These are phyloP conservation scores for Dioctria linearis DNA, from an alignment of 2,888 invertebrate species.

Conservation along the genomic window DNA sequence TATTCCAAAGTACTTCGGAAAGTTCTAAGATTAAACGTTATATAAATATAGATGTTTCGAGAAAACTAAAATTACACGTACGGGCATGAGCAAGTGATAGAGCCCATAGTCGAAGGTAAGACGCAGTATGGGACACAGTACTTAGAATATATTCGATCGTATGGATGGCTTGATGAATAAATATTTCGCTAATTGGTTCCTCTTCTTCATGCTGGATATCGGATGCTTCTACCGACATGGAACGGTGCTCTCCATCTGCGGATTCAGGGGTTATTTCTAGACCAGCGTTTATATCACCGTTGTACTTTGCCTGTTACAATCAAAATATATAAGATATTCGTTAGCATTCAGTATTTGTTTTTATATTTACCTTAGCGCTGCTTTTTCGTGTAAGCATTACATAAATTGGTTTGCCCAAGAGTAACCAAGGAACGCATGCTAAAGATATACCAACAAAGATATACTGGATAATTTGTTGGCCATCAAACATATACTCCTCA, in stretches of 20 bases:
- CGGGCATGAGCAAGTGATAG: conserved; percentile 95
- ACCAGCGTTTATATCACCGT: conserved; percentile 79
- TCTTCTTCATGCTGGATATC: conserved; percentile 70
- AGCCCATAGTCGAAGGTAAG: conserved; percentile 97
- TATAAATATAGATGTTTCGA: not conserved
- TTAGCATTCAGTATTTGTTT: conserved; percentile 1
- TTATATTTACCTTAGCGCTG: conserved; percentile 54
- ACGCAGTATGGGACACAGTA: conserved; percentile 97
- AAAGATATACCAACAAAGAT: conserved; percentile 85
- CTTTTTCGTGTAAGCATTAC: conserved; percentile 75
- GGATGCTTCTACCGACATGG: conserved; percentile 62
- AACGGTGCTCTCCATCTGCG: conserved; percentile 51
- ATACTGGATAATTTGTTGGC: conserved; percentile 81
- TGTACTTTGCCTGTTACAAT: conserved; percentile 65
- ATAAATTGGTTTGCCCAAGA: conserved; percentile 91
- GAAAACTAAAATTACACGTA: conserved; percentile 71
- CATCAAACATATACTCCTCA: conserved; percentile 78
- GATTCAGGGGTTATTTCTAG: conserved; percentile 76
- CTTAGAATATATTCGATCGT: conserved; percentile 97
- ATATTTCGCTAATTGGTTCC: conserved; percentile 86
- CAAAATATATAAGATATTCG: not conserved
- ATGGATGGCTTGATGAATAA: conserved; percentile 95
- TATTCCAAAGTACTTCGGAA: conserved; percentile 92
- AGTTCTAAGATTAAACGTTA: conserved; percentile 74
- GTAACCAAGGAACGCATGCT: conserved; percentile 93